Evolutionary conservation across 1,140 invertebrate genomes (phyloP), one percentile per base, ranked within the genome.

Genomic region (Venturia canescens): DNA sequence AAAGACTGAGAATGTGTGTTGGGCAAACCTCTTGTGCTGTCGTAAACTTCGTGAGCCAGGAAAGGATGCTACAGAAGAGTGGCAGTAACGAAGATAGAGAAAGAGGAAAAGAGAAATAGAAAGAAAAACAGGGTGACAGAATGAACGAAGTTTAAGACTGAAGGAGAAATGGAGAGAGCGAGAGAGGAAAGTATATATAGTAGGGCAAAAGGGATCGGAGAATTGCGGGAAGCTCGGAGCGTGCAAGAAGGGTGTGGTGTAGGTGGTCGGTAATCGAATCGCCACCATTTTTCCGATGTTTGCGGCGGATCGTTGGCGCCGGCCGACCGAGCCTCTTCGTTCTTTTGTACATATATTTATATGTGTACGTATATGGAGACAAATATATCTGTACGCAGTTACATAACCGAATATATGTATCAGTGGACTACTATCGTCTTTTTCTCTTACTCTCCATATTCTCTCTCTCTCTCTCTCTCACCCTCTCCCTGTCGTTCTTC

Each of bases 241-340:
- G 31, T 69, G 66, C 66, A 69, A 69, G 66, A 44, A 63, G 75
- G 48, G 31, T 60, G 75, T 66, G 75, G 66, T 69, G 75, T 63
- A 77, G 80, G 75, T 81, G 75, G 76, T 29, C 81, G 79, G 76
- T 82, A 82, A 82, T 82, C 81, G 81, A 82, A 82, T 82, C 69
- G 81, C 81, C 69, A 82, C 69, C 81, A 82, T 82, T 81, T 81
- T 79, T 75, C 77, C 76, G 77, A 82, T 79, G 81, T 82, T 79
- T 82, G 81, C 67, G 81, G 81, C 76, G 60, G 69, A 79, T 78
- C 70, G 69, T 57, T 78, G 77, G 76, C 81, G 76, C 81, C 81
- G 63, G 13, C 67, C 50, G 72, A 44, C 75, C 79, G 69, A 69
- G 71, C 72, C 57, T 50, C 50, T 44, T 80, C 77, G n/a, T 34